A percentile compares a stretch with the other conserved stretches of the same genome.
Evolutionary conservation across 1,140 invertebrate species (phyloP).

Genomic region (Drosophila punjabiensis): DNA sequence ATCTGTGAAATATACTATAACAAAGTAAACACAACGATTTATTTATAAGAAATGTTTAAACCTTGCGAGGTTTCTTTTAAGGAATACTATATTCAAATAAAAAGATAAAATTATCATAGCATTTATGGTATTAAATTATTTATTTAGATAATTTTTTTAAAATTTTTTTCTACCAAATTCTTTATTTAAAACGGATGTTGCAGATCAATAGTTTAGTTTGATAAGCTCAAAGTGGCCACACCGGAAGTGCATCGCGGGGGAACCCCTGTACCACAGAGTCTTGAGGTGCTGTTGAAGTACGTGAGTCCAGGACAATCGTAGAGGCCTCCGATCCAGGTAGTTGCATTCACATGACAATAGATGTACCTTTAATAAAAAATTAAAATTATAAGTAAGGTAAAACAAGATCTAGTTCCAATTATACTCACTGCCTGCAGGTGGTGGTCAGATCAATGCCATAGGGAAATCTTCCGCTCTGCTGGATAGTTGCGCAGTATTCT

Average conservation of each 20-base stretch:
- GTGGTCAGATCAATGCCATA: conserved; percentile 36
- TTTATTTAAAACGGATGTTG: neutral
- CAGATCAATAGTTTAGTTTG: neutral
- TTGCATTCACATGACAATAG: conserved; percentile 7
- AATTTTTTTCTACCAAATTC: neutral
- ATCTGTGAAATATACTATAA: neutral
- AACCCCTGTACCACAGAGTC: conserved; percentile 25
- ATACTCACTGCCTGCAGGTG: conserved; percentile 54
- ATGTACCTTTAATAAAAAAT: conserved; percentile 24
- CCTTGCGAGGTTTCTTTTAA: rapidly evolving
- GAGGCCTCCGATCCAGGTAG: conserved; percentile 27
- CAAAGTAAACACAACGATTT: neutral
- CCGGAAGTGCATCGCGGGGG: conserved; percentile 36
- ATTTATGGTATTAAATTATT: neutral
- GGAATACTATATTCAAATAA: neutral
- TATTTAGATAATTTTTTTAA: neutral
- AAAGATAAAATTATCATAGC: too few species aligned
- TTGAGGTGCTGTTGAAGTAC: conserved; percentile 42
- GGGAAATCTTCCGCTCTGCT: conserved; percentile 40
- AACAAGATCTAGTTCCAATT: rapidly evolving
- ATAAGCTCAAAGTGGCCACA: conserved; percentile 16
- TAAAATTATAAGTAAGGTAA: neutral
- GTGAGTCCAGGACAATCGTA: conserved; percentile 54
- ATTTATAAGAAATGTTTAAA: neutral
- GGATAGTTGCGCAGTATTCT: conserved; percentile 22